Base-by-base conservation (phyloP, 2,797 vertebrate genomes). In the Acanthurus lineatus region DNA sequence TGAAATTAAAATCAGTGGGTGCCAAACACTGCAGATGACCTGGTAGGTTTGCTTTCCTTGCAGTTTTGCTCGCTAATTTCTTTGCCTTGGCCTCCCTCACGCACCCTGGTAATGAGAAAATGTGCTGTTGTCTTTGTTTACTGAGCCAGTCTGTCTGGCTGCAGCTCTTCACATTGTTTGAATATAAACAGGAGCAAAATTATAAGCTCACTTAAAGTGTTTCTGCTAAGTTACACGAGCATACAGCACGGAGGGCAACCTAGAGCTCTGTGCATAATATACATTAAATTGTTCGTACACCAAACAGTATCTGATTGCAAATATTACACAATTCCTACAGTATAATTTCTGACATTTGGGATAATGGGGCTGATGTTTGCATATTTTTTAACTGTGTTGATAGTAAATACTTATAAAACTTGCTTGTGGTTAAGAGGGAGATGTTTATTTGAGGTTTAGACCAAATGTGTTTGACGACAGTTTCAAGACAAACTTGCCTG, bases 31-130 rank as follows among this genome's bases (percentile, higher is more conserved):
- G 90, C 88, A 80, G 93, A 91, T 90, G 93, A 95, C 91, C 94
- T 82, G 86, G 86, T 91, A 84, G 79, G 68, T 91, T 94, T 94
- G 93, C 94, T 93, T 93, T 86, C 87, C 90, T 94, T 93, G 93
- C 94, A 93, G 90, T 94, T 94, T 94, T 93, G 86, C 89, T 69
- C 72, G 58, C 93, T 93, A 87, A 95, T 95, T 93, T 93, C 90
- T 86, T 71, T 82, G 89, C 89, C 87, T 85, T 77, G 89, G 91
- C 92, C 92, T 92, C 88, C 90, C 85, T 88, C 91, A 88, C 80
- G 88, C 90, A 78, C 86, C 85, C 81, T 69, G 89, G 90, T 95
- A 94, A 94, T 94, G 93, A 94, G 94, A 94, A 93, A 93, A 94
- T 92, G 91, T 86, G 85, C 85, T 88, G 88, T 89, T 81, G 92